A percentile compares a stretch with the other conserved stretches of the same genome.
Evolutionary conservation across 2,888 invertebrate genomes (phyloP).

Genomic region (Penaeus monodon): DNA sequence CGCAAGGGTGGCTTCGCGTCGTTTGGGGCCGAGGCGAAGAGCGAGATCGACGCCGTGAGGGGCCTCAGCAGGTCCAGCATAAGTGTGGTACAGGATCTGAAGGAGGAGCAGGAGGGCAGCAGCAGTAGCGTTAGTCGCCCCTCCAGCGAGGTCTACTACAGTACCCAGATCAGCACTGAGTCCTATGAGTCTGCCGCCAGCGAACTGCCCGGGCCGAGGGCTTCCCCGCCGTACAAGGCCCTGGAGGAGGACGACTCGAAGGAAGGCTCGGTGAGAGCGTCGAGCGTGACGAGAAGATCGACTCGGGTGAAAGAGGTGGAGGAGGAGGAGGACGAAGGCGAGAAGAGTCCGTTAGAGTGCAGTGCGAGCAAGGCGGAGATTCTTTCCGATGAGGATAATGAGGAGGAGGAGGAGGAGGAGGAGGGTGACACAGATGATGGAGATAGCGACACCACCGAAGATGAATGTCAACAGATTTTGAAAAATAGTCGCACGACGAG

Average conservation of each 20-base stretch:
- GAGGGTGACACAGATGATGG: constrained; percentile 34
- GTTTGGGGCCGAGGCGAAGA: constrained; percentile 12
- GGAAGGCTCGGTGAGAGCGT: constrained; percentile 8
- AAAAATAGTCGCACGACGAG: constrained; percentile 41
- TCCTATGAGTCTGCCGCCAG: not conserved
- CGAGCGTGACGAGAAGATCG: not conserved
- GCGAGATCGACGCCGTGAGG: not conserved
- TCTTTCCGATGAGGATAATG: not conserved
- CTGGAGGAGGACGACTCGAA: not conserved
- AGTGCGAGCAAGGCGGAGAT: not conserved
- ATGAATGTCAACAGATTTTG: too few relatives aligned
- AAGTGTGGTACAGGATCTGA: constrained; percentile 4
- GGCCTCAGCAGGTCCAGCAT: not conserved
- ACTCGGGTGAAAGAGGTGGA: not conserved
- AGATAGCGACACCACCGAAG: constrained; percentile 13
- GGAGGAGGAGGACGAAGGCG: not conserved
- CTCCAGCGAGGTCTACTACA: constrained; percentile 30
- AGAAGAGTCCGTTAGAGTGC: not conserved
- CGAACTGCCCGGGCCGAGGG: constrained; percentile 2
- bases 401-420: constrained; percentile 16
- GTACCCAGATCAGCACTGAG: constrained; percentile 4
- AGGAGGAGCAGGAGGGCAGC: not conserved
- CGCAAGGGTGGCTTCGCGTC: constrained; percentile 26
- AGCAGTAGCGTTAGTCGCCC: constrained; percentile 15
- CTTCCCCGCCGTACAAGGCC: constrained; percentile 7